These are phyloP conservation scores for Melanotaenia trifasciata DNA, from an alignment of 2,797 vertebrate genomes.

Conservation along the genomic window DNA sequence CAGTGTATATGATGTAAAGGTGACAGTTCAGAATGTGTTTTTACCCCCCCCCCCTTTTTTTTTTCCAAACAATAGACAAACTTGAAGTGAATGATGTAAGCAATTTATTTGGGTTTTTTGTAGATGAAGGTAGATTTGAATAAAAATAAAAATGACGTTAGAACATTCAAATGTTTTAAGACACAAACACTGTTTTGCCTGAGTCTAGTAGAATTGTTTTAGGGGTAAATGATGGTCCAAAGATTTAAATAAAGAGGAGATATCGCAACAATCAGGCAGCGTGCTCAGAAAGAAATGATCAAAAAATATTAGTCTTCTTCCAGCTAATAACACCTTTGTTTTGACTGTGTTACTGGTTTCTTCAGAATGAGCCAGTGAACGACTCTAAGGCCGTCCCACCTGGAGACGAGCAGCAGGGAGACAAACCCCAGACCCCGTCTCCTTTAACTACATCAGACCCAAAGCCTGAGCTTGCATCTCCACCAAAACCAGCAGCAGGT, in stretches of 20 bases:
- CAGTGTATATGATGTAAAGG: too few relatives aligned
- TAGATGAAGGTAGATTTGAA: neutral
- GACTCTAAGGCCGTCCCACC: conserved; percentile 31
- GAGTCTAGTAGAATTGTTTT: neutral
- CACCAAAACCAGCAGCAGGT: conserved; percentile 48
- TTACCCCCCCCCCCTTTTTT: too few relatives aligned
- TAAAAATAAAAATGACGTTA: neutral
- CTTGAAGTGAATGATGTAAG: neutral
- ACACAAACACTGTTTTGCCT: neutral
- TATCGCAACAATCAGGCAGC: neutral
- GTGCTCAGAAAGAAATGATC: neutral
- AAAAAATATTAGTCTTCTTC: neutral
- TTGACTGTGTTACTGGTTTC: neutral
- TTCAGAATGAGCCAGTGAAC: conserved; percentile 20
- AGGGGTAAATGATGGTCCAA: too few relatives aligned
- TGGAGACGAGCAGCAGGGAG: conserved; percentile 27
- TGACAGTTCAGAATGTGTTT: too few relatives aligned
- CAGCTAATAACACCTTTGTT: neutral
- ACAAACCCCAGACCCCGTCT: conserved; percentile 3
- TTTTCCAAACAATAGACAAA: neutral
- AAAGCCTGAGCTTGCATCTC: neutral
- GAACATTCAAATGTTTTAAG: neutral
- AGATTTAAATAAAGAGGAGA: neutral
- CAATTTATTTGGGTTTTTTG: too few relatives aligned
- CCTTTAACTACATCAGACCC: conserved; percentile 20